These are phyloP conservation scores for Sogatella furcifera DNA, from an alignment of 1,140 invertebrate species.

Conservation along the genomic window DNA sequence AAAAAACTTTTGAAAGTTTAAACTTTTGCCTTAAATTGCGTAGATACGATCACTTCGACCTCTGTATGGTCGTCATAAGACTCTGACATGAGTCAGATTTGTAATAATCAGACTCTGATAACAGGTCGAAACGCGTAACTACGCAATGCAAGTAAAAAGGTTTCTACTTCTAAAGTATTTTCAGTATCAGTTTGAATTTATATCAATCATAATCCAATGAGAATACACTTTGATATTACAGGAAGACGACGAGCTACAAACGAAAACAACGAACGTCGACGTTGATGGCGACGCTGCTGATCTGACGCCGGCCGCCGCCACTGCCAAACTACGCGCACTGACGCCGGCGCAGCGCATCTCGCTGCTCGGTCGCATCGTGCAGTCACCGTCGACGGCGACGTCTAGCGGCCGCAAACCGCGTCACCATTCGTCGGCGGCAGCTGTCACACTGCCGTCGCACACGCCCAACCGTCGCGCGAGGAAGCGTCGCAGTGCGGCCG, in stretches of 20 bases:
- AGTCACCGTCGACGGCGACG: slow-evolving; percentile 16
- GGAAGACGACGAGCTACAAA: slow-evolving; percentile 18
- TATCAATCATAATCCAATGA: not conserved
- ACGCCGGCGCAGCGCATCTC: slow-evolving; percentile 34
- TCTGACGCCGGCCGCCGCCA: slow-evolving; percentile 28
- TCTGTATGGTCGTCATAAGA: too few species aligned
- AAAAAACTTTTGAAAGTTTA: too few species aligned
- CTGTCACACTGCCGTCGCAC: not conserved
- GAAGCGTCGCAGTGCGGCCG: slow-evolving; percentile 40
- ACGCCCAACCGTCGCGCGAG: slow-evolving; percentile 30
- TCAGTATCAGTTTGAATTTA: too few species aligned
- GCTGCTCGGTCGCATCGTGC: slow-evolving; percentile 30
- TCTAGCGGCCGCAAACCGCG: slow-evolving; percentile 27
- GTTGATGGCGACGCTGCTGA: slow-evolving; percentile 4
- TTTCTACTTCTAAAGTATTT: too few species aligned
- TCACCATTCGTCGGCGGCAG: slow-evolving; percentile 16
- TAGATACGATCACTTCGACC: too few species aligned
- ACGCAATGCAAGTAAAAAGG: too few species aligned
- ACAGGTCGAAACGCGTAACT: too few species aligned
- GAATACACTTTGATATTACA: slow-evolving; percentile 5
- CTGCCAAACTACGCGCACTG: slow-evolving; percentile 22
- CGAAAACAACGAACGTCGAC: not conserved
- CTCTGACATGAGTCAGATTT: too few species aligned
- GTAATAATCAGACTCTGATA: too few species aligned
- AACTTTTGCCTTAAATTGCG: too few species aligned